These are phyloP conservation scores for Chelonus formosanus DNA, from an alignment of 2,888 invertebrate genomes.

Conservation along the genomic window DNA sequence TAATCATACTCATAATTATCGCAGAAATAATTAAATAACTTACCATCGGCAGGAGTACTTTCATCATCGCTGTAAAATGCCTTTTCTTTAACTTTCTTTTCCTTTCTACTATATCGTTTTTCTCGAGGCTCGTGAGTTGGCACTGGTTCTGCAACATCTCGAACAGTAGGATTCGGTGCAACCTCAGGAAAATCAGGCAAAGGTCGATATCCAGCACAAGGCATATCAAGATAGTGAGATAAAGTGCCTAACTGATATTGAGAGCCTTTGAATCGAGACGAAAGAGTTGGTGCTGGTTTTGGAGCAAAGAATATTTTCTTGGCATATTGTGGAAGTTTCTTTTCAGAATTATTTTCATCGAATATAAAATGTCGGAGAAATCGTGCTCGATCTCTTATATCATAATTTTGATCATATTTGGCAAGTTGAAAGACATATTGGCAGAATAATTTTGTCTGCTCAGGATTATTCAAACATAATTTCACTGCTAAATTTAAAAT, in stretches of 20 bases:
- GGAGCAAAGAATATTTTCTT: conserved; percentile 87
- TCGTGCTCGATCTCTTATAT: conserved; percentile 94
- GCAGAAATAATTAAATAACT: too few species aligned
- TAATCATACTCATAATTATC: too few species aligned
- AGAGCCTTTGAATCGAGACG: conserved; percentile 82
- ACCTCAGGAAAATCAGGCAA: conserved; percentile 84
- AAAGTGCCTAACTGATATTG: conserved; percentile 93
- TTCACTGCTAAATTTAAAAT: conserved; percentile 94
- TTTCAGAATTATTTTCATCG: conserved; percentile 66
- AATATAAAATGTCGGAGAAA: conserved; percentile 85
- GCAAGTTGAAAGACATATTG: conserved; percentile 95
- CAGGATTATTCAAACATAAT: conserved; percentile 86
- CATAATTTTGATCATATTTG: conserved; percentile 97
- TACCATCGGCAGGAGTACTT: conserved; percentile 59
- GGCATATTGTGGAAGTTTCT: conserved; percentile 73
- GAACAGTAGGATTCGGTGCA: conserved; percentile 77
- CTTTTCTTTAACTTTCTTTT: conserved; percentile 71
- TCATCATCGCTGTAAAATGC: conserved; percentile 68
- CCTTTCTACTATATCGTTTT: conserved; percentile 52
- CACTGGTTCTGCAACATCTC: conserved; percentile 73
- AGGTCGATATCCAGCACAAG: conserved; percentile 88
- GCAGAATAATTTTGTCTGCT: conserved; percentile 85
- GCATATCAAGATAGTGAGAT: conserved; percentile 90
- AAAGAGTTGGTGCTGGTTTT: conserved; percentile 92
- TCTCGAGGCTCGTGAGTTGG: conserved; percentile 54